phyloP scores from a whole-genome alignment of 1,140 invertebrate species.

The Camponotus vicinus region DNA sequence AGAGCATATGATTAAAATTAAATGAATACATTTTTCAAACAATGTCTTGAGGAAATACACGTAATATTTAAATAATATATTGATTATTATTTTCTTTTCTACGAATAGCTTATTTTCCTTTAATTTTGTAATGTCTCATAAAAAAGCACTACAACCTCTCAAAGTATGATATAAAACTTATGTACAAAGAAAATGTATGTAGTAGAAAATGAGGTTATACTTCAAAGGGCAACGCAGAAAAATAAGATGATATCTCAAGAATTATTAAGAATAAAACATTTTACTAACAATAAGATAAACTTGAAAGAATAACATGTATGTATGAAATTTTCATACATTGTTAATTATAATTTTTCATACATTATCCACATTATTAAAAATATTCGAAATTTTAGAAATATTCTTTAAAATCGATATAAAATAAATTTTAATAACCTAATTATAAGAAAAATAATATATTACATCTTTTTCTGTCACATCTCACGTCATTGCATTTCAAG shows the following conservation, averaged over 20 bases:
- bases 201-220: constrained; percentile 10
- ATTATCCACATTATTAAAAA: neutral
- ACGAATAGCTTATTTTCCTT: constrained; percentile 12
- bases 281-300: neutral
- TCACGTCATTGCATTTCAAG: neutral
- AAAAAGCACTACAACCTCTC: neutral
- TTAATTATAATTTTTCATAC: neutral
- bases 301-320: neutral
- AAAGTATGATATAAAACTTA: neutral
- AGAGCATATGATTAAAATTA: neutral
- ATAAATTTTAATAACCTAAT: constrained; percentile 9
- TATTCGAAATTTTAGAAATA: neutral
- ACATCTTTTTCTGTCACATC: neutral
- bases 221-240: neutral
- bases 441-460: neutral
- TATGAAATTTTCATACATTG: neutral
- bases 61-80: constrained; percentile 14
- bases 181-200: neutral
- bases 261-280: constrained; percentile 14
- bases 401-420: neutral
- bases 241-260: neutral
- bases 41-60: neutral
- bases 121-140: constrained; percentile 13
- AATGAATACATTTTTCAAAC: constrained; percentile 20
- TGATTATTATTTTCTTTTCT: neutral